Base-by-base conservation (phyloP, 1,140 invertebrate species). In the Drosophila persimilis region DNA sequence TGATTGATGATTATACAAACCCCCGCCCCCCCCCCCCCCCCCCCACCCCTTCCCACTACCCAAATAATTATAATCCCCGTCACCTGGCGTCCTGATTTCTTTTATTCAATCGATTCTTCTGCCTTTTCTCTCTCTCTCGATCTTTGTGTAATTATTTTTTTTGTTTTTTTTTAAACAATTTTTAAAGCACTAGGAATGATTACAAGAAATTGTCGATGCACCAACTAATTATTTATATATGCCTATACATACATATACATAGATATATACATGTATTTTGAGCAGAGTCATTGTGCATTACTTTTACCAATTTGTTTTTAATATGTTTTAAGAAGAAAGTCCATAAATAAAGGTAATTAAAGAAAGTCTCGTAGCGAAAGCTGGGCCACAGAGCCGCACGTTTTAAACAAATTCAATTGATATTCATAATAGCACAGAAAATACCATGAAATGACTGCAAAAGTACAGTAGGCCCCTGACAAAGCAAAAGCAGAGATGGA, bases 271-370 rank as follows among this genome's bases (percentile, higher is more conserved):
- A 43, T 43, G 50, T 72, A 72, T 57, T 57, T 72, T 50, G 39
- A 71, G 47, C 54, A 71, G 52, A 70, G 67, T 71, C 67, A 71
- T 70, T 58, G 67, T 52, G 48, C 56, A 70, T 71, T 71, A 59
- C 70, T 71, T 71, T 48, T 31, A 71, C 15, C 64, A 41, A 51
- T 44, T 69, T 26, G 51, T 52, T 70, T 65, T 70, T 71, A 71
- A 54, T 59, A 47, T 52, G 54, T 71, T 71, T 58, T 71, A 59
- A 58, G 26, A 31, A 43, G 47, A 35, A 13, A 31, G 26, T 41
- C 26, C 39, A 41, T 43, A 41, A 48, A 45, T 52, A 57, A 50
- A 22, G 20, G 51, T 20, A 39, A 57, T 15, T 51, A 57, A 69
- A 50, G 15, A 52, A 41, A 53, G n/a, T 56, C 48, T 51, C 56